These are phyloP conservation scores for Heliothis virescens DNA, from an alignment of 1,140 invertebrate species.

Conservation along the genomic window DNA sequence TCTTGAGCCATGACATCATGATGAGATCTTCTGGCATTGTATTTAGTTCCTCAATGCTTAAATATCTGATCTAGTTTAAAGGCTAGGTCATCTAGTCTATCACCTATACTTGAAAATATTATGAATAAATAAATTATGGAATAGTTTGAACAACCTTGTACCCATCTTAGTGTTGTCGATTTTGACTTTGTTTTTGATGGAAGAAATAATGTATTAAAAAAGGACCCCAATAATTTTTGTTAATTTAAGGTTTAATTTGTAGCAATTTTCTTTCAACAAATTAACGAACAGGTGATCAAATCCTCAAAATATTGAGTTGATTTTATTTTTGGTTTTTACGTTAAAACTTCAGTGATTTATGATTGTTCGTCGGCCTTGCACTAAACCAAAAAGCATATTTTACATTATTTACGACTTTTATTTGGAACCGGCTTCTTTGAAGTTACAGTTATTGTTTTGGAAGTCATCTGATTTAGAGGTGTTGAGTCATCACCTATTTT, in stretches of 20 bases:
- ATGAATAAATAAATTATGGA: no score
- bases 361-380: conserved; percentile 7
- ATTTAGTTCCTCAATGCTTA: background rate
- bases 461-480: background rate
- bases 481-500: background rate
- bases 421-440: conserved; percentile 2
- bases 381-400: conserved; percentile 18
- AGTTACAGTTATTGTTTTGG: background rate
- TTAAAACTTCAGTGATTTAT: background rate
- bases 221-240: no score
- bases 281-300: background rate
- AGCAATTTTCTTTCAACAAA: background rate
- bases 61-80: background rate
- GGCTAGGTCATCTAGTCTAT: no score
- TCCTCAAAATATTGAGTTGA: background rate
- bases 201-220: no score
- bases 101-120: no score
- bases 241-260: no score
- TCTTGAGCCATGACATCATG: background rate
- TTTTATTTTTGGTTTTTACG: background rate
- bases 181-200: no score
- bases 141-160: no score
- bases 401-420: conserved; percentile 16
- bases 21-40: background rate
- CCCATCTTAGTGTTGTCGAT: no score